Conservation (phyloP, 2,113 vertebrate species). For the Phrynosoma platyrhinos region DNA sequence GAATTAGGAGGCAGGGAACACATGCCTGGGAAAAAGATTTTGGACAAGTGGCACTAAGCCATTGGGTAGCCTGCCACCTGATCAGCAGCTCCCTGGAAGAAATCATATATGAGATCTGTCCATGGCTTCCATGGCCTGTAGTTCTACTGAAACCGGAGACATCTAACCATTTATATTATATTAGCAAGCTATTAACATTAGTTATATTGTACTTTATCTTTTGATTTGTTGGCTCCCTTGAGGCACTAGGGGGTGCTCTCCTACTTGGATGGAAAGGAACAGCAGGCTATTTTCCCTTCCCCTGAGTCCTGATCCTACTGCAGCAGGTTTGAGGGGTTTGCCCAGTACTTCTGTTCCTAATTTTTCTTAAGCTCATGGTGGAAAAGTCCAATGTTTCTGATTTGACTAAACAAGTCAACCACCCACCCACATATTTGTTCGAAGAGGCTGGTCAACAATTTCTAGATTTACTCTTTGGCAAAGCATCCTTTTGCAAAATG, state of each 20-base stretch:
- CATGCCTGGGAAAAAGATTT: constrained; percentile 12
- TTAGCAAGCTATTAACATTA: neutral
- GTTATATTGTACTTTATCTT: neutral
- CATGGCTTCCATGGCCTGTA: neutral
- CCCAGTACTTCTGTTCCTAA: neutral
- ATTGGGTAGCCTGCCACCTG: neutral
- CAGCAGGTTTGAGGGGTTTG: neutral
- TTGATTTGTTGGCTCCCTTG: neutral
- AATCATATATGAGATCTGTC: neutral
- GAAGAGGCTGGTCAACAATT: neutral
- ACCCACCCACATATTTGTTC: neutral
- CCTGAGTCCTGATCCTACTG: neutral
- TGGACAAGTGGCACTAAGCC: neutral
- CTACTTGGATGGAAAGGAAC: neutral
- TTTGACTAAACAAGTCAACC: neutral
- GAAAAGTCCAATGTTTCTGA: neutral
- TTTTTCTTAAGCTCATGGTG: too few species aligned
- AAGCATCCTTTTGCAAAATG: neutral
- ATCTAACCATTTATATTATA: neutral
- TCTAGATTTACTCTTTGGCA: neutral
- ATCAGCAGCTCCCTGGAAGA: neutral
- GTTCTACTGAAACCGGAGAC: neutral
- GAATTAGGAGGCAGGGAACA: neutral
- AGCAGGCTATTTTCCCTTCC: too few species aligned
- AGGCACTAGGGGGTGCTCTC: constrained; percentile 30